phyloP scores from a whole-genome alignment of 2,797 vertebrate species.

The Lateolabrax maculatus region DNA sequence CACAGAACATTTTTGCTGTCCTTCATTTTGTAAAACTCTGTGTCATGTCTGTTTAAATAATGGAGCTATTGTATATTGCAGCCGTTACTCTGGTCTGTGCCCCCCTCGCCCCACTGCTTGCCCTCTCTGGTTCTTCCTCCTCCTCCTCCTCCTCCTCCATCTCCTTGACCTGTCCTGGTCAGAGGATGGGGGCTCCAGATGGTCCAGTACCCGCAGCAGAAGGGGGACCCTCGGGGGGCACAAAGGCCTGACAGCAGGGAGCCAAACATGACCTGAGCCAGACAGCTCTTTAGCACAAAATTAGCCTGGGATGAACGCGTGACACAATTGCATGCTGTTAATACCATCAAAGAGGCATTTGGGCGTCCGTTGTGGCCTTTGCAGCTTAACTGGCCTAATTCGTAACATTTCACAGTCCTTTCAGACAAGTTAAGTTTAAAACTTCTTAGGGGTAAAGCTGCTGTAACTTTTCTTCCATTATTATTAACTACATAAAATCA shows the following conservation, averaged over 20 bases:
- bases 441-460: not conserved
- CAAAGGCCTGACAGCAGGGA: constrained; percentile 63
- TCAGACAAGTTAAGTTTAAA: not conserved
- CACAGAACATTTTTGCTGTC: not conserved
- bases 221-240: constrained; percentile 51
- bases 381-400: constrained; percentile 16
- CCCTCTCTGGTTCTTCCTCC: constrained; percentile 3
- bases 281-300: constrained; percentile 74
- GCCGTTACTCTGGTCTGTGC: not conserved
- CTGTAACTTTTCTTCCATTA: not conserved
- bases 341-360: constrained; percentile 57
- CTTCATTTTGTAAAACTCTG: not conserved
- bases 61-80: not conserved
- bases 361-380: constrained; percentile 17
- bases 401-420: not conserved
- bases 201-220: constrained; percentile 62
- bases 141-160: not conserved
- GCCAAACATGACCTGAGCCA: constrained; percentile 36
- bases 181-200: constrained; percentile 65
- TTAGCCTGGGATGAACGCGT: constrained; percentile 63
- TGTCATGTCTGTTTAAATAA: not conserved
- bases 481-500: not conserved
- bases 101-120: not conserved
- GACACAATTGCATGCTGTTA: constrained; percentile 58
- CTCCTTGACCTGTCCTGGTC: constrained; percentile 17